These are phyloP conservation scores for Daphoenositta chrysoptera DNA, from an alignment of 2,113 vertebrate species.

Conservation along the genomic window DNA sequence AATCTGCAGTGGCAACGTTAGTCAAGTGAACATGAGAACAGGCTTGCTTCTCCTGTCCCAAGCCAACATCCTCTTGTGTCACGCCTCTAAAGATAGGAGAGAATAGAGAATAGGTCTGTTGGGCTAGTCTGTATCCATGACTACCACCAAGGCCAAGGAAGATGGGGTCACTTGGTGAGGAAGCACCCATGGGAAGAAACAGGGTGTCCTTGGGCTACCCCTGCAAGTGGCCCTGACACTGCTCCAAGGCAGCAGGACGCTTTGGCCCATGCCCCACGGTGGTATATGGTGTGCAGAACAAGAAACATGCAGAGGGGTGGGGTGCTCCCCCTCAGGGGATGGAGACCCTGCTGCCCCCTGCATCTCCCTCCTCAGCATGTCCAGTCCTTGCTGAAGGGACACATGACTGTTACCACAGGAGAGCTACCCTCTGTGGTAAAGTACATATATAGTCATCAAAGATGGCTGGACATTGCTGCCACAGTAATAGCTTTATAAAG, in stretches of 20 bases:
- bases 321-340: fast-evolving
- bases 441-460: not conserved
- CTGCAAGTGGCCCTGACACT: not conserved
- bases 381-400: not conserved
- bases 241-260: not conserved
- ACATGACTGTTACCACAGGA: not conserved
- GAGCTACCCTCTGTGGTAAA: not conserved
- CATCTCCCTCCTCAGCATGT: not conserved
- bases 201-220: not conserved
- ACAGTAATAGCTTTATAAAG: not conserved
- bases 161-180: not conserved
- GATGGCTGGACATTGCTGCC: not conserved
- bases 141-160: not conserved
- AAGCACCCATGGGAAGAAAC: not conserved
- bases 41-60: not conserved
- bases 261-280: not conserved
- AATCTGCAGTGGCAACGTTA: not conserved
- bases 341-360: not conserved
- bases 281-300: not conserved
- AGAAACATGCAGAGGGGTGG: not conserved
- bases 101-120: not conserved
- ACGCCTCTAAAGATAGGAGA: not conserved
- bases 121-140: not conserved
- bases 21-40: not conserved
- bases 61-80: fast-evolving